A percentile compares a stretch with the other conserved stretches of the same genome.
Evolutionary conservation across 2,797 vertebrate genomes (phyloP).

Genomic region (Gambusia yucatana): DNA sequence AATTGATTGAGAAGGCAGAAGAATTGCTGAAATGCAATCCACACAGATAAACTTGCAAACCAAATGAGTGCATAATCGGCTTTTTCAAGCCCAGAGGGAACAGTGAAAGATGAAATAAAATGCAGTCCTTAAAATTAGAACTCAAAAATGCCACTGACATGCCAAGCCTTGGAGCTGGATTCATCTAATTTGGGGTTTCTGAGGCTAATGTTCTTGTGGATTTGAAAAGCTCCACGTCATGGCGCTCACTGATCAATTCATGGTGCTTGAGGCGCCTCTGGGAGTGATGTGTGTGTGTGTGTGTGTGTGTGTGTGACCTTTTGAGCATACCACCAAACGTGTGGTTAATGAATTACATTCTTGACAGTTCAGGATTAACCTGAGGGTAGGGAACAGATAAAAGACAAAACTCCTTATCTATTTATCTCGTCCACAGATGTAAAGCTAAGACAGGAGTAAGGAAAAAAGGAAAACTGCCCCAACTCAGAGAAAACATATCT

Average conservation of each 20-base stretch:
- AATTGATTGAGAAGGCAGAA: neutral
- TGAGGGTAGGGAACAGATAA: constrained; percentile 53
- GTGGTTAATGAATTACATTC: constrained; percentile 67
- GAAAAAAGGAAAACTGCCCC: neutral
- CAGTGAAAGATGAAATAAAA: constrained; percentile 23
- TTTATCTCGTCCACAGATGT: constrained; percentile 23
- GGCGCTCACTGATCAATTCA: constrained; percentile 56
- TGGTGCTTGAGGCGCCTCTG: constrained; percentile 37
- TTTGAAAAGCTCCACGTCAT: constrained; percentile 33
- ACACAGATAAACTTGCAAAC: constrained; percentile 2
- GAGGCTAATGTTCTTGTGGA: constrained; percentile 11
- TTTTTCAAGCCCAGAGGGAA: neutral
- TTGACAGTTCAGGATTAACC: constrained; percentile 63
- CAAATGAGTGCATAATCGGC: neutral
- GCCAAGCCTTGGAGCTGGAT: neutral
- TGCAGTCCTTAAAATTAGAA: constrained; percentile 9
- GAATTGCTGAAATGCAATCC: neutral
- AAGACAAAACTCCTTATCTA: constrained; percentile 39
- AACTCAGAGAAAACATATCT: neutral
- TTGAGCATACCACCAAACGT: constrained; percentile 29
- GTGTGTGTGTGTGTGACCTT: constrained; percentile 10
- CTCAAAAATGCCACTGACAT: constrained; percentile 20
- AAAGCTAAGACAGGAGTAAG: constrained; percentile 27
- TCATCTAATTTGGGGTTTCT: constrained; percentile 13
- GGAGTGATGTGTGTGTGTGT: neutral